Base-by-base conservation (phyloP, 2,888 invertebrate species). In the Lathronympha strigana region DNA sequence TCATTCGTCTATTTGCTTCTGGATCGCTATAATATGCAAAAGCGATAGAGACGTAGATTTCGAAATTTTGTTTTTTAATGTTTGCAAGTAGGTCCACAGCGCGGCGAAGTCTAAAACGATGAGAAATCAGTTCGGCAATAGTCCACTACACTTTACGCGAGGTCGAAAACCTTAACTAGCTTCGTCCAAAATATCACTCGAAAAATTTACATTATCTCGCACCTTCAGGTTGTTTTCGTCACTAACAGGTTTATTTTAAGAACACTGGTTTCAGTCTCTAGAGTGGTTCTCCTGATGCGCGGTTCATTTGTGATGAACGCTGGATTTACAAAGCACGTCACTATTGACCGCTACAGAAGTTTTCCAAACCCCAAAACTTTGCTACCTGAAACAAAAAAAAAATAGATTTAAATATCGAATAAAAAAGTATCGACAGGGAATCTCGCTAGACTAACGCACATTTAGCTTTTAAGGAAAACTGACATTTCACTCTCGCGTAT, bases 131-230 rank as follows among this genome's bases (percentile, higher is more conserved):
- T 51, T 38, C 43, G 50, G 58, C 49, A 60, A n/a, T 38, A 49
- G 54, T 50, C 9, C 45, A 60, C 43, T 53, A 53, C 28, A 43
- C 28, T 19, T 40, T 61, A 73, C 77, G 84, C 83, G 82, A 86
- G 80, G 57, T 57, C 61, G 40, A 49, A 55, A 71, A 68, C 47
- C 49, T 67, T 64, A 70, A 66, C 64, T 50, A 73, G 74, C 72
- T 75, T 74, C 73, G 77, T 74, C 77, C 77, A 75, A 75, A 76
- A 77, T 76, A 78, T 81, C 81, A 82, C 80, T 79, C 75, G 55
- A 63, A 70, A 67, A 67, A 66, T 69, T 68, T 54, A 47, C 43
- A 61, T 43, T 55, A 61, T 73, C 67, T 71, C 73, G 69, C 74
- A 72, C 69, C 70, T 72, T 77, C 79, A 70, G 73, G 77, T 75